Base-by-base conservation (phyloP, 2,113 vertebrate genomes). In the Panthera leo region DNA sequence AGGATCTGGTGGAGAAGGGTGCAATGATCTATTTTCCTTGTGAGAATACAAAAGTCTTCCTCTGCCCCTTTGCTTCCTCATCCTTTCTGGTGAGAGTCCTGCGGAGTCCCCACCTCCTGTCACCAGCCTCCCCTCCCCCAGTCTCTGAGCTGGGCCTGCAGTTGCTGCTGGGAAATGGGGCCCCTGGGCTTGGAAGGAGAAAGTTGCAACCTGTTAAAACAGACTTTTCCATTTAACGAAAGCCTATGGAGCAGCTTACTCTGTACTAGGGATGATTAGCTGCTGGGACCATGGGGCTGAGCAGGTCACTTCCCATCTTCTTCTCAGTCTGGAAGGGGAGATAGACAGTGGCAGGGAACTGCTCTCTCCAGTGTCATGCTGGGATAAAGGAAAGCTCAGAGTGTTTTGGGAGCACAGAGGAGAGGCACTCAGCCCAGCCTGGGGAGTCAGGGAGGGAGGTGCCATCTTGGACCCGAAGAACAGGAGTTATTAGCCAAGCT, bases 81-180 rank as follows among this genome's bases (percentile, higher is more conserved):
- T 67, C 68, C 7, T 36, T 82, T 95, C 71, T 48, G 92, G 48
- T 58, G 87, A 36, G 86, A 93, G 71, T 16, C 87, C 67, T 79
- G 84, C 68, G 23, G 85, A 73, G 36, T 68, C 83, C 13, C 65
- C 92, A 82, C 14, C 75, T 67, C 25, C 85, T 82, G 91, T 55
- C 91, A 89, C 73, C 68, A n/a, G 6, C 65, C 13, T 61, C 82
- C 86, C 95, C 94, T 82, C 85, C 91, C 88, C 55, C 71, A 23
- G 76, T 1, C 76, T 82, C 29, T 8, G 63, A 95, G 93, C 73
- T 6, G 25, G 91, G 61, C 93, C 91, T 85, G 89, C 76, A 53
- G 53, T 91, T 82, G 93, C 93, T 89, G 11, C 89, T 95, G 89
- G 89, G 91, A 76, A 78, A 34, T 89, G 86, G 89, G 63, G 78